These are phyloP conservation scores for Diglossa brunneiventris DNA, from an alignment of 2,113 vertebrate genomes.

Conservation along the genomic window DNA sequence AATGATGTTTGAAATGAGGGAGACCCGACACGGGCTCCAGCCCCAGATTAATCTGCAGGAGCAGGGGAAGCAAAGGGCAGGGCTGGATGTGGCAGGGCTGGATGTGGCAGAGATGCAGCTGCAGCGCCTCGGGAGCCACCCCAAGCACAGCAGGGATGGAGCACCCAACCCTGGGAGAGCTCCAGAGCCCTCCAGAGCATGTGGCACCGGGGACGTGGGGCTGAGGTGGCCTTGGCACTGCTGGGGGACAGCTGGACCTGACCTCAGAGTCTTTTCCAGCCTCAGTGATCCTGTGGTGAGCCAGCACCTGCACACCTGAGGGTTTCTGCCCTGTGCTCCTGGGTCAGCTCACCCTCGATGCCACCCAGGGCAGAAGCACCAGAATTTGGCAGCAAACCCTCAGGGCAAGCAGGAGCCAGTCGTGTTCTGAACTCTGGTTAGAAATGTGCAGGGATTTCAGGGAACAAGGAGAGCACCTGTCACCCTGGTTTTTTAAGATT, in stretches of 20 bases:
- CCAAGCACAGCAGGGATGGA: not conserved
- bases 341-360: rapidly evolving
- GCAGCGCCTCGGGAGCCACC: rapidly evolving
- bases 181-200: no score
- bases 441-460: rapidly evolving
- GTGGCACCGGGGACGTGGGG: not conserved
- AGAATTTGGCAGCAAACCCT: not conserved
- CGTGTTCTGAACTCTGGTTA: not conserved
- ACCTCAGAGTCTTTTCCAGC: not conserved
- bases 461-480: not conserved
- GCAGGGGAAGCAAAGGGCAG: not conserved
- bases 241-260: not conserved
- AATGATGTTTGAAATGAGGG: constrained; percentile 16
- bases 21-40: not conserved
- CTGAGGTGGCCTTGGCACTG: not conserved
- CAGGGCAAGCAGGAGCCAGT: not conserved
- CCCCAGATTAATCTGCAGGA: not conserved
- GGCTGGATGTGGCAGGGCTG: not conserved
- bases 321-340: not conserved
- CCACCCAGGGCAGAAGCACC: not conserved
- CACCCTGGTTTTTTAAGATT: no score
- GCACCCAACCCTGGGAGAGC: no score
- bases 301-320: rapidly evolving
- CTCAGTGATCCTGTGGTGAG: not conserved
- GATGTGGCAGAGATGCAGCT: not conserved